Base-by-base conservation (phyloP, 2,888 invertebrate genomes). In the Mythimna impura region DNA sequence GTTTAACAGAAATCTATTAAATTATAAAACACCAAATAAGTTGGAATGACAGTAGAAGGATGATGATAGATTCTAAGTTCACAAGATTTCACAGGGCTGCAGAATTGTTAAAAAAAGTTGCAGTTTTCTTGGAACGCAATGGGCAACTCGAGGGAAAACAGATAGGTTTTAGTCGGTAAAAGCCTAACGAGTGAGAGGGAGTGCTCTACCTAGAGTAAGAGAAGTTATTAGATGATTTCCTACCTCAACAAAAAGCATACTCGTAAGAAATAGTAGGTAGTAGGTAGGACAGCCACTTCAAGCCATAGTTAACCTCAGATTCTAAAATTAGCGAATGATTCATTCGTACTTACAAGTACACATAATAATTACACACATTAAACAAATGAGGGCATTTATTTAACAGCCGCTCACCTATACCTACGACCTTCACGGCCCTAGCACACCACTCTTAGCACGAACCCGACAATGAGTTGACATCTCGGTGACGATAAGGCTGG, bases 401-500 rank as follows among this genome's bases (percentile, higher is more conserved):
- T 68, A 72, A 78, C n/a, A 65, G 61, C 64, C 78, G n/a, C 78
- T 78, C 82, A 77, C 79, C 62, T 70, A 36, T 57, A 55, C 66
- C 69, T 74, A 4, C 77, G 79, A 71, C 88, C 88, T 88, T 88
- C 87, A 86, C 74, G 74, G 86, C 47, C 58, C 57, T 66, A 82
- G 81, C 83, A 73, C 84, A 81, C 52, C 34, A 10, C 74, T 78
- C 70, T 81, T 82, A 82, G 65, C 80, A 77, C 71, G 81, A 76
- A 78, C 69, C 34, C 76, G 79, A 82, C 80, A 80, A 81, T 80
- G 73, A 84, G 84, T 86, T 86, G 88, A 83, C 87, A 88, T 84
- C 81, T 83, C 69, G 60, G 63, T 58, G 66, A 67, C 52, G 10
- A 50, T 79, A 70, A 75, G 61, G 43, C 52, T 25, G n/a, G 17